Conservation (phyloP, 2,113 vertebrate genomes). For the Corythornis cristatus region DNA sequence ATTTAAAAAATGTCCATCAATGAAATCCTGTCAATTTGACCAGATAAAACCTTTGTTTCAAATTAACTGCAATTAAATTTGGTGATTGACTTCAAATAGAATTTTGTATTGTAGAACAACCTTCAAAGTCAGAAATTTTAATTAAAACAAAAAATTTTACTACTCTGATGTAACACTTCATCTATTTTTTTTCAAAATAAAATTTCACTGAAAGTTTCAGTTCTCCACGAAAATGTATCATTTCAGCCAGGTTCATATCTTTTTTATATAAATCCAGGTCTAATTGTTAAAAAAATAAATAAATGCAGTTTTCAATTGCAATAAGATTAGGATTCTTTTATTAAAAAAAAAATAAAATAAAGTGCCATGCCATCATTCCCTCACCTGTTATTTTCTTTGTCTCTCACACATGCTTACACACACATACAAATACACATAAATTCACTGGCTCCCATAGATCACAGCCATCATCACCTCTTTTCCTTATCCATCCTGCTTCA, state of each 20-base stretch:
- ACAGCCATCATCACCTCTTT: background rate
- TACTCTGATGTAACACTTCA: background rate
- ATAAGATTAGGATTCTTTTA: background rate
- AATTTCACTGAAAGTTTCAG: background rate
- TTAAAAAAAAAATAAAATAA: background rate
- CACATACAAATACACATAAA: background rate
- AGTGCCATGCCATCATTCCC: background rate
- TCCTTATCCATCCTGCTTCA: background rate
- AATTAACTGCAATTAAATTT: background rate
- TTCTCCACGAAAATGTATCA: background rate
- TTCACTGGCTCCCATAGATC: background rate
- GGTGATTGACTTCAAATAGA: background rate
- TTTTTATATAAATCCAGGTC: background rate
- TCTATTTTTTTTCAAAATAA: background rate
- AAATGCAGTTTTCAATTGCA: background rate
- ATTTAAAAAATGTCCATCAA: background rate
- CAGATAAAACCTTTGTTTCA: background rate
- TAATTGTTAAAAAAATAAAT: background rate
- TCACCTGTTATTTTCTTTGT: background rate
- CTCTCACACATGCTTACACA: rapidly evolving
- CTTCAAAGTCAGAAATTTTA: background rate
- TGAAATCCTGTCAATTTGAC: background rate
- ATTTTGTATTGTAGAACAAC: background rate
- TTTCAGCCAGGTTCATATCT: background rate
- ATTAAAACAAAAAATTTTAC: background rate